Evolutionary conservation across 2,797 vertebrate species (phyloP), one percentile per base, ranked within the genome.

Genomic region (Anguilla pacifica): DNA sequence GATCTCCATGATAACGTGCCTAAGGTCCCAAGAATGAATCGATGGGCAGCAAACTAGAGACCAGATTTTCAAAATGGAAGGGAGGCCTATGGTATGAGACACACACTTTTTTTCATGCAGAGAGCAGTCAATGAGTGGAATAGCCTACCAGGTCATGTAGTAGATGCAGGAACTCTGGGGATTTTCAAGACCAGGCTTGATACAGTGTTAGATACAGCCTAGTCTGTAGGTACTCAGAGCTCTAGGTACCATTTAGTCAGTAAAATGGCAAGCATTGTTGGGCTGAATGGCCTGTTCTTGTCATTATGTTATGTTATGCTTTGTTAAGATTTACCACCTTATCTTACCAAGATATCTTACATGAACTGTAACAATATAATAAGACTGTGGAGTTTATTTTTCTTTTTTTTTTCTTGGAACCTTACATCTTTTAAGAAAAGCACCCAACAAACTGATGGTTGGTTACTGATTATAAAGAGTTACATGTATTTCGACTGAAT

Each of bases 1-100:
- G 86, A 72, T 87, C 83, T 90, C 94, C 93, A 95, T 95, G 89
- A 92, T 93, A 95, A 96, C 95, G 91, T 49, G 17, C 85, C 49
- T 17, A 31, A 1, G 46, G 28, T 39, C n/a, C 25, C 57, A 15
- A 51, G 88, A 28, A 53, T 59, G 46, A 67, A 87, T 53, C 57
- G 82, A 81, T 89, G 72, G 22, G 49, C 43, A 87, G 49, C 19
- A 84, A 70, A 84, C 81, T 51, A 84, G 81, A 67, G 61, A 19
- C 55, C 46, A 49, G 46, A 53, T 81, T 49, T 28, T 53, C 79
- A 82, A 51, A n/a, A 49, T 51, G 25, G 25, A 82, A 82, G 22
- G 2, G 35, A 2, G 43, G 79, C 2, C 17, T 82, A n/a, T 49
- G n/a, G 46, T 51, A n/a, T 51, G 17, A 49, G 46, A 7, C 43